Evolutionary conservation across 2,113 vertebrate species (phyloP), one percentile per base, ranked within the genome.

Genomic region (Cyanoramphus novaezelandiae): DNA sequence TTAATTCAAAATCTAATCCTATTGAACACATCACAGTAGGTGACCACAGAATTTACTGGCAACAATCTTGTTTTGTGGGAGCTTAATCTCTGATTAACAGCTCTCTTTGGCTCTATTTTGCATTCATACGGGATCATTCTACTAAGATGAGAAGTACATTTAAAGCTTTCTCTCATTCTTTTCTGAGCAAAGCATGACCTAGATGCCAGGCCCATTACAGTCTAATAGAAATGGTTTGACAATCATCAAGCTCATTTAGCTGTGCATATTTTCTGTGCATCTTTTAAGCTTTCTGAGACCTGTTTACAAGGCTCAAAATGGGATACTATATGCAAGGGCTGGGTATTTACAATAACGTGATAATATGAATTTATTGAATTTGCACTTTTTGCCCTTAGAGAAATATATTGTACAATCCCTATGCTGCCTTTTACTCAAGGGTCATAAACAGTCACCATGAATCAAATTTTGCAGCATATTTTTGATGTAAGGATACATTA

Each of bases 11-110:
- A 85, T 94, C 47, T 91, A 69, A 88, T 95, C 46, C 72, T 93
- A 83, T 81, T 94, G 88, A 97, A 88, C 80, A 92, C 83, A 95
- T 94, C 90, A 77, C 47, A 84, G 63, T 88, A 93, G 82, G 93
- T 96, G 89, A 85, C 71, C 94, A 97, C 87, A 88, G 95, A 96
- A 97, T 96, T 92, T 97, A 97, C 97, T 98, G 97, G 97, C 93
- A 97, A 96, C 92, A 72, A 65, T 65, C 76, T 93, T 97, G 96
- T 96, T 96, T 97, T 97, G 94, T 97, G 91, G 80, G 80, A 96
- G 86, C 89, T 96, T 97, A 96, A 97, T 97, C 94, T 97, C 91
- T 96, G 94, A 95, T 95, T 96, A 97, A 94, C 97, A 96, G 74
- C 78, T 96, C 78, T 90, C 84, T 90, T 55, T 91, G 76, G 82